Percentiles rank a stretch among this genome's conserved stretches.
Evolutionary conservation across 2,797 vertebrate species (phyloP).

Genomic region (Masticophis lateralis): DNA sequence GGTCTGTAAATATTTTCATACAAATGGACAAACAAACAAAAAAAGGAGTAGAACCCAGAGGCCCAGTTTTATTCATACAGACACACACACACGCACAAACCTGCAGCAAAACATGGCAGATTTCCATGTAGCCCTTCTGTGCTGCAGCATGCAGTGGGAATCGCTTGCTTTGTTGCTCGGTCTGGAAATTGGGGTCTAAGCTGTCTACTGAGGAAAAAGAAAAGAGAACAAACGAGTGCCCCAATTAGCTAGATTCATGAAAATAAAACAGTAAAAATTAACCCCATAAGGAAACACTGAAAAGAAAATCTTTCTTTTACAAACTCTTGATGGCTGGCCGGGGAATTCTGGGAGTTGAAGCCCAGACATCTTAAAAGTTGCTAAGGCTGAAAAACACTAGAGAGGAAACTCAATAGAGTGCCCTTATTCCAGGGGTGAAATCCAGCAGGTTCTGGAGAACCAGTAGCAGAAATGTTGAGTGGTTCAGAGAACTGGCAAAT

Average conservation of each 20-base stretch:
- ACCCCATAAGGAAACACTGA: background rate
- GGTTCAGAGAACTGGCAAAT: too few species aligned
- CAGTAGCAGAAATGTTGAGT: too few species aligned
- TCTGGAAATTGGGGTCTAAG: slow-evolving; percentile 87
- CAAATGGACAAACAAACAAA: too few species aligned
- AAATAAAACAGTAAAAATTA: background rate
- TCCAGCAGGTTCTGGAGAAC: too few species aligned
- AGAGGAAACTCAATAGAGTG: background rate
- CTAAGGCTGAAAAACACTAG: background rate
- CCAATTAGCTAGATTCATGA: background rate
- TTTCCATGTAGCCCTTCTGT: slow-evolving; percentile 85
- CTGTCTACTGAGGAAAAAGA: slow-evolving; percentile 79
- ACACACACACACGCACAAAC: slow-evolving; percentile 56
- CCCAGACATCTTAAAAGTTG: background rate
- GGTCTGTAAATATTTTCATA: too few species aligned
- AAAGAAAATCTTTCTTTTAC: background rate
- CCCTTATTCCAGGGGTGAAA: too few species aligned
- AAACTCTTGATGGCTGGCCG: background rate
- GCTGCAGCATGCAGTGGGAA: slow-evolving; percentile 88
- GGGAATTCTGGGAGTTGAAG: background rate
- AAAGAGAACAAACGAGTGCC: background rate
- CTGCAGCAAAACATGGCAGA: slow-evolving; percentile 89
- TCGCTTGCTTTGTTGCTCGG: slow-evolving; percentile 85
- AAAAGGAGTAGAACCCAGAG: background rate
- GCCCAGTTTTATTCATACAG: background rate